phyloP scores from a whole-genome alignment of 2,113 vertebrate genomes.

The Cettia cetti region DNA sequence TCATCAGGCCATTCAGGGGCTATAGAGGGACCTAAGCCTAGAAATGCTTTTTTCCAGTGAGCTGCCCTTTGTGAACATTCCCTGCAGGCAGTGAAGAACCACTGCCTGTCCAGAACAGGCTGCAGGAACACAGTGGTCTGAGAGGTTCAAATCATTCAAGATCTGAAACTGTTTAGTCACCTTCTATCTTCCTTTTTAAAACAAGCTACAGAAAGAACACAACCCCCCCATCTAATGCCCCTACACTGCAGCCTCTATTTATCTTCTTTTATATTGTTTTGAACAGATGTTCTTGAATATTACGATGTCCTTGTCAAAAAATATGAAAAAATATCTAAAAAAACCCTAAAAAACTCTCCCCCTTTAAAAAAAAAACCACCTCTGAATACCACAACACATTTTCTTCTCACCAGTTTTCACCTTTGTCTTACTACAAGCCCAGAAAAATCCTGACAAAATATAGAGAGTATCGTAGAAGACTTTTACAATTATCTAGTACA shows the following conservation, averaged over 20 bases:
- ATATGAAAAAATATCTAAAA: neutral
- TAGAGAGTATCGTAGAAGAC: neutral
- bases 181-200: neutral
- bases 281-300: neutral
- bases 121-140: neutral
- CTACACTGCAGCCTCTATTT: neutral
- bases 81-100: neutral
- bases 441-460: neutral
- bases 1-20: neutral
- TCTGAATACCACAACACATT: neutral
- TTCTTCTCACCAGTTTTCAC: neutral
- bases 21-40: neutral
- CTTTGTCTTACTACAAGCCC: neutral
- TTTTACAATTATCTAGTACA: neutral
- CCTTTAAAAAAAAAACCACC: neutral
- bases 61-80: neutral
- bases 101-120: neutral
- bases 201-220: neutral
- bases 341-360: accelerated
- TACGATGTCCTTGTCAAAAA: neutral
- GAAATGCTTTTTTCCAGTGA: neutral
- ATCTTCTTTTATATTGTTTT: neutral
- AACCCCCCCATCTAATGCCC: accelerated
- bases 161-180: neutral
- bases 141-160: neutral